These are phyloP conservation scores for Champsocephalus esox DNA, from an alignment of 2,797 vertebrate species.

Conservation along the genomic window DNA sequence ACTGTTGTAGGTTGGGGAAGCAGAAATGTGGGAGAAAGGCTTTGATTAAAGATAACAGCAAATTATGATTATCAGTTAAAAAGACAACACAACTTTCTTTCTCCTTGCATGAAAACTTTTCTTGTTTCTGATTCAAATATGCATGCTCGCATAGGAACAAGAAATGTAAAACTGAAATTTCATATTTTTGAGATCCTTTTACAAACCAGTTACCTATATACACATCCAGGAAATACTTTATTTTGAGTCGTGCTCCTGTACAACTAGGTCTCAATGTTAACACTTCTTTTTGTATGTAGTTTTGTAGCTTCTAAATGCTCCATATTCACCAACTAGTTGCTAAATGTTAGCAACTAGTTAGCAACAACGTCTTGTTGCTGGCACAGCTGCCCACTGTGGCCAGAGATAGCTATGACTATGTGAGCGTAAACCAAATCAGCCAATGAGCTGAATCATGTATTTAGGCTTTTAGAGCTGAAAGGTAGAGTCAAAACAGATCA, in stretches of 20 bases:
- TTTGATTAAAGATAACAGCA: not conserved
- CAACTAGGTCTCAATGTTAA: no score
- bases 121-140: no score
- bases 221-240: no score
- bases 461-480: not conserved
- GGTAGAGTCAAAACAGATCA: not conserved
- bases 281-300: no score
- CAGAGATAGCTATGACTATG: not conserved
- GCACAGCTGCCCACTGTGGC: not conserved
- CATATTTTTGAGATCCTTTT: no score
- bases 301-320: no score
- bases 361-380: not conserved
- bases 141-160: no score
- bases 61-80: not conserved
- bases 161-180: no score
- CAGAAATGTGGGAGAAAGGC: not conserved
- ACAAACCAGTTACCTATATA: no score
- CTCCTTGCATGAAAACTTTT: not conserved
- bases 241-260: no score
- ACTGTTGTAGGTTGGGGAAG: constrained; percentile 22
- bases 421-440: not conserved
- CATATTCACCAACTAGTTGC: not conserved
- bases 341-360: not conserved
- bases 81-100: not conserved
- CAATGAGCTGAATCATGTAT: not conserved